Evolutionary conservation across 1,140 invertebrate species (phyloP).

Genomic region (Vanessa atalanta): DNA sequence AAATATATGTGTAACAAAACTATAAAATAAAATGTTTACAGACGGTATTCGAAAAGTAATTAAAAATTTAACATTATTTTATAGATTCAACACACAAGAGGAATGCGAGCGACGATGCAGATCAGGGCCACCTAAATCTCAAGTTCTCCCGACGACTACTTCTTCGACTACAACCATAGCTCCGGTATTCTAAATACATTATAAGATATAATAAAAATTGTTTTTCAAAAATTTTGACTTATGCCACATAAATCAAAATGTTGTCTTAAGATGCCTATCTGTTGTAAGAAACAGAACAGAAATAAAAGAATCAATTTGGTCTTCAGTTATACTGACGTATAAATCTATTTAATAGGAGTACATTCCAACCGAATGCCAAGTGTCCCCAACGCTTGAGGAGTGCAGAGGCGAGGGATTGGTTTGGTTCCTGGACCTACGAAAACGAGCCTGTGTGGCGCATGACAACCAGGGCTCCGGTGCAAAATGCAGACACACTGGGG

Average conservation of each 20-base stretch:
- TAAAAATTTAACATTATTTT: not conserved
- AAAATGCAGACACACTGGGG: constrained; percentile 89
- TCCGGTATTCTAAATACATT: constrained; percentile 20
- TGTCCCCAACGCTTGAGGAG: constrained; percentile 45
- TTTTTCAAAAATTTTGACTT: too few relatives aligned
- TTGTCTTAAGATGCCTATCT: not conserved
- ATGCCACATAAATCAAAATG: too few relatives aligned
- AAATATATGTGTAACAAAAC: too few relatives aligned
- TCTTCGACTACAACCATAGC: constrained; percentile 47
- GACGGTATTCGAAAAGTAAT: too few relatives aligned
- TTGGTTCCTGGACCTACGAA: constrained; percentile 83
- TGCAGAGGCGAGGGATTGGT: constrained; percentile 48
- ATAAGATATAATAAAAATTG: not conserved
- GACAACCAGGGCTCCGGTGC: constrained; percentile 86
- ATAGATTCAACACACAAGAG: constrained; percentile 63
- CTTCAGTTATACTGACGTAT: not conserved
- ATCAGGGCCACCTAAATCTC: constrained; percentile 15
- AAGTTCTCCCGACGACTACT: constrained; percentile 21
- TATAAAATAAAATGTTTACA: not conserved
- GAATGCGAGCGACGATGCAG: constrained; percentile 71
- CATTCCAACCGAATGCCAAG: constrained; percentile 36
- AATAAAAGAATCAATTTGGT: too few relatives aligned
- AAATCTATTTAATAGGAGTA: constrained; percentile 24
- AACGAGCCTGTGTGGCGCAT: constrained; percentile 82
- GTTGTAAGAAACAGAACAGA: too few relatives aligned